Conservation (phyloP, 2,797 vertebrate genomes). For the Nothura maculosa region DNA sequence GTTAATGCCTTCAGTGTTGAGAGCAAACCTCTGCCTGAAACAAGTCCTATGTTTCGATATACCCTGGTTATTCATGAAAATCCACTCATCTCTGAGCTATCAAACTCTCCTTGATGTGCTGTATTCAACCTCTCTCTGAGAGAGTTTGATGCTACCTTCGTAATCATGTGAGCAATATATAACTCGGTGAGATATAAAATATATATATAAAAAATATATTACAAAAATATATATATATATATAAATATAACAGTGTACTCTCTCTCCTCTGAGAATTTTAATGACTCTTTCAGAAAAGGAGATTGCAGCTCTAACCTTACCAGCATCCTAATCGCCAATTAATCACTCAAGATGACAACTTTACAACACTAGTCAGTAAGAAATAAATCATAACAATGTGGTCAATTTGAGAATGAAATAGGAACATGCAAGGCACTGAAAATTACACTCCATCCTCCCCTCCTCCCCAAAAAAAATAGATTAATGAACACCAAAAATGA, state of each 20-base stretch:
- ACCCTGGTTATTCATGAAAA: not conserved
- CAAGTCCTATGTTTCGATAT: not conserved
- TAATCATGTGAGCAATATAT: not conserved
- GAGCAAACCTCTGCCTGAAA: not conserved
- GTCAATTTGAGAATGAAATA: not conserved
- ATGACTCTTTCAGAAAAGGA: not conserved
- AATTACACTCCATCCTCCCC: not conserved
- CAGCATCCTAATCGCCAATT: not conserved
- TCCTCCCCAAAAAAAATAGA: not conserved
- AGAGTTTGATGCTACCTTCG: accelerated
- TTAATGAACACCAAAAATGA: constrained; percentile 3
- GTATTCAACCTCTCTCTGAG: not conserved
- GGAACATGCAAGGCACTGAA: not conserved
- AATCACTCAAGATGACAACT: not conserved
- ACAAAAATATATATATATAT: too few species aligned
- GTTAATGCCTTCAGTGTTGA: not conserved
- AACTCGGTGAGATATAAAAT: not conserved
- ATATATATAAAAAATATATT: too few species aligned
- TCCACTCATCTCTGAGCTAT: not conserved
- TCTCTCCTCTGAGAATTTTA: not conserved
- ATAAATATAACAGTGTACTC: not conserved
- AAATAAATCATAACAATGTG: not conserved
- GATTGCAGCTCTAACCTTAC: not conserved
- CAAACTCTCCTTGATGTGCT: not conserved
- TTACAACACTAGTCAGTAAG: not conserved